phyloP scores from a whole-genome alignment of 1,140 invertebrate species.

The Drosophila elegans region DNA sequence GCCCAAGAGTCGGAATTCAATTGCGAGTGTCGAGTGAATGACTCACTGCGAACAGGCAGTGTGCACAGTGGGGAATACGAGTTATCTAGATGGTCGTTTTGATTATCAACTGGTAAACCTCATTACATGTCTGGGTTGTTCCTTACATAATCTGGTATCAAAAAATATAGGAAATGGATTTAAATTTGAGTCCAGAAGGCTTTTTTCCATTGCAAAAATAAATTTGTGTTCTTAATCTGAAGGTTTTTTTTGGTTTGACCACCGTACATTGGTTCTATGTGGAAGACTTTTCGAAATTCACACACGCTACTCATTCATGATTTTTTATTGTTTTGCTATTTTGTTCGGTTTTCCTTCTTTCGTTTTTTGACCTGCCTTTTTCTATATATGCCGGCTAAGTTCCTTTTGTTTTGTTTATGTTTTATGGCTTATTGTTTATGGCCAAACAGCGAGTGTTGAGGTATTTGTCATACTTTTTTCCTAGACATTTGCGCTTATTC shows the following conservation, averaged over 20 bases:
- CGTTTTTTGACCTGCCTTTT: conserved; percentile 29
- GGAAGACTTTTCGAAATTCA: conserved; percentile 16
- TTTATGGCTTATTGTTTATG: conserved; percentile 73
- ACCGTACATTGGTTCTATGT: conserved; percentile 13
- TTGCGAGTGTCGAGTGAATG: conserved; percentile 47
- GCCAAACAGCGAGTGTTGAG: conserved; percentile 4
- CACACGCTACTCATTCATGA: conserved; percentile 35
- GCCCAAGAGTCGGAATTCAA: conserved; percentile 41
- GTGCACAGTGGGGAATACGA: conserved; percentile 47
- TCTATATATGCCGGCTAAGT: conserved; percentile 13
- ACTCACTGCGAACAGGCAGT: conserved; percentile 39
- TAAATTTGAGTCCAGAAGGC: no score
- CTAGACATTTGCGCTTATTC: conserved; percentile 44
- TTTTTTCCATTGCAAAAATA: not conserved
- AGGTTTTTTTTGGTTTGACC: not conserved
- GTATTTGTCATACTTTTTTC: conserved; percentile 53
- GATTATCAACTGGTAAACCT: not conserved
- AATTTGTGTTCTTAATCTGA: not conserved
- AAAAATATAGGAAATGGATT: no score
- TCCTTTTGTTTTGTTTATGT: conserved; percentile 70
- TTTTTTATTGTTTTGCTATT: conserved; percentile 31
- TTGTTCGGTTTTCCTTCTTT: conserved; percentile 15
- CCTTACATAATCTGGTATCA: not conserved
- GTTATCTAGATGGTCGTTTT: conserved; percentile 1
- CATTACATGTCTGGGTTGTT: not conserved